Base-by-base conservation (phyloP, 2,888 invertebrate genomes). In the Callinectes sapidus region DNA sequence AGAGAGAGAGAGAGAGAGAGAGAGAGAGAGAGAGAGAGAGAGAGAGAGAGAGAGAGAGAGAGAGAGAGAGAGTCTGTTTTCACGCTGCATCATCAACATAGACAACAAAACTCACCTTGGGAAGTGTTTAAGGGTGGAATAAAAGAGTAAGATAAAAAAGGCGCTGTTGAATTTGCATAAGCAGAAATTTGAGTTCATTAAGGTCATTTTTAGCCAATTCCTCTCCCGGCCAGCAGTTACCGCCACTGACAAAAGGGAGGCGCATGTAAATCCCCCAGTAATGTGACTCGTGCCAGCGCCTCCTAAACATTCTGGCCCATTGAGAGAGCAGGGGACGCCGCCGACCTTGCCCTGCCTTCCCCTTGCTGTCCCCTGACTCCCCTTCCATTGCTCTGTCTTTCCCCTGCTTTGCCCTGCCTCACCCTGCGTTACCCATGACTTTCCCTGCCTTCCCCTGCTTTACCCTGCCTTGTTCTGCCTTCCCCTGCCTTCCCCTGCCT, bases 41-140 rank as follows among this genome's bases (percentile, higher is more conserved):
- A 87, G 42, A 85, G 87, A 42, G 87, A 48, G 42, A 87, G 87
- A 87, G 87, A 87, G 87, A 87, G 87, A 87, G 35, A 87, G 48
- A 71, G 66, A n/a, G 66, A 66, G 71, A 71, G 71, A 28, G 71
- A 6, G n/a, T 28, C 10, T 71, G 71, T n/a, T 42, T 87, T 87
- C 87, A 87, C n/a, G 16, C 35, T 42, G 87, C 87, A 87, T 87
- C 18, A 39, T 87, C 87, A 42, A 42, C 48, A 87, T 87, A 48
- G 28, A 87, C 42, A 48, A 42, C 28, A 71, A 71, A 71, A 71
- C 10, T 71, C 71, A 28, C 71, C 23, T 28, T 23, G 71, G 28
- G 71, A 71, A 71, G 71, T 71, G 71, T 71, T 71, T 28, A 71
- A 71, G n/a, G n/a, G 71, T 71, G 71, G 71, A 71, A 71, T 71